Percentiles rank a stretch among this genome's conserved stretches.
Conservation (phyloP, 2,888 invertebrate species). For the Mycalesis mineus region DNA sequence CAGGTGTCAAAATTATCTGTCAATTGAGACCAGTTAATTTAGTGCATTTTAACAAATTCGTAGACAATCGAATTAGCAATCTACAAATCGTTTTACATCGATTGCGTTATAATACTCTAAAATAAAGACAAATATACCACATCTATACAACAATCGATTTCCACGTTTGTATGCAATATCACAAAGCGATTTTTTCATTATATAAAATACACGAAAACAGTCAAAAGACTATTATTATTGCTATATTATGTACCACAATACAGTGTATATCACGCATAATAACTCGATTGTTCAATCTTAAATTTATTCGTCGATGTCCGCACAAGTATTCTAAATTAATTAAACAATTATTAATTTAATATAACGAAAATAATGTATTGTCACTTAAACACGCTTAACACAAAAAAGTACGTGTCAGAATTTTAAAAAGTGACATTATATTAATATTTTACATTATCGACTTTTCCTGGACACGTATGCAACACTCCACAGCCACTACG, state of each 20-base stretch:
- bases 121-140: conserved; percentile 21
- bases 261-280: conserved; percentile 32
- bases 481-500: not conserved
- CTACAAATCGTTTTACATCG: conserved; percentile 30
- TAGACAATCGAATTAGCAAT: conserved; percentile 19
- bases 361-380: conserved; percentile 6
- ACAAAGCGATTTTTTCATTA: conserved; percentile 54
- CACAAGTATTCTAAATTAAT: not conserved
- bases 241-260: conserved; percentile 33
- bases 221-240: conserved; percentile 46
- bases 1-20: not conserved
- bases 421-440: conserved; percentile 20
- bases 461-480: not conserved
- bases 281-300: conserved; percentile 16
- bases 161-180: conserved; percentile 49
- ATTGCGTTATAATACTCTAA: conserved; percentile 8
- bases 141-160: conserved; percentile 32
- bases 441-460: conserved; percentile 10
- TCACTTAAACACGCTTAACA: conserved; percentile 24
- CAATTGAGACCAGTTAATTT: not conserved
- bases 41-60: not conserved
- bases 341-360: not conserved
- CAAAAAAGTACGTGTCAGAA: conserved; percentile 23
- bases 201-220: conserved; percentile 52
- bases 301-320: conserved; percentile 8